These are phyloP conservation scores for Meteorus cinctellus DNA, from an alignment of 2,888 invertebrate species.

Conservation along the genomic window DNA sequence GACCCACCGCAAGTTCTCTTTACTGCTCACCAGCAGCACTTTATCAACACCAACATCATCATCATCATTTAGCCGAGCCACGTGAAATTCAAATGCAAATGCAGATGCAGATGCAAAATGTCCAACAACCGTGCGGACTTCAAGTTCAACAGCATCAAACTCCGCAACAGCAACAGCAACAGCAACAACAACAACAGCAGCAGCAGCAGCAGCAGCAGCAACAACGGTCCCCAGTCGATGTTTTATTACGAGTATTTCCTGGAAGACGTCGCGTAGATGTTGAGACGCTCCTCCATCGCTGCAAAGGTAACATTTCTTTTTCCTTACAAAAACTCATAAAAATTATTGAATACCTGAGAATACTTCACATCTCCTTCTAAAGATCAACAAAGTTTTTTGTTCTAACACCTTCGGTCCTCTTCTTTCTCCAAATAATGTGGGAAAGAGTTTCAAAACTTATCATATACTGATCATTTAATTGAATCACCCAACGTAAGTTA, in stretches of 20 bases:
- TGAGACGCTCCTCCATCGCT: conserved; percentile 87
- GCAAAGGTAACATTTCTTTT: conserved; percentile 75
- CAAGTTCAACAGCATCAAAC: conserved; percentile 65
- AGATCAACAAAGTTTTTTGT: too few relatives aligned
- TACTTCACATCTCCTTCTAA: too few relatives aligned
- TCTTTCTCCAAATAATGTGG: too few relatives aligned
- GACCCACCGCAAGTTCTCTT: conserved; percentile 67
- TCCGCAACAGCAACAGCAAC: conserved; percentile 63
- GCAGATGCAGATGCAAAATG: conserved; percentile 69
- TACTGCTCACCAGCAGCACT: conserved; percentile 66
- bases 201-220: conserved; percentile 64
- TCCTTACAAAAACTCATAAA: too few relatives aligned
- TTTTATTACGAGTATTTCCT: conserved; percentile 91
- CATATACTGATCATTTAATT: too few relatives aligned
- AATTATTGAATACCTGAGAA: too few relatives aligned
- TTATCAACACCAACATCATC: conserved; percentile 68
- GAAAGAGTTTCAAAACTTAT: too few relatives aligned
- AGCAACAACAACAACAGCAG: conserved; percentile 63
- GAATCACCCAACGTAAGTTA: too few relatives aligned
- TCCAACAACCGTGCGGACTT: conserved; percentile 63
- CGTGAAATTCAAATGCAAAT: conserved; percentile 70
- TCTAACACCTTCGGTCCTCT: too few relatives aligned
- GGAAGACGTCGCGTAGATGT: conserved; percentile 89
- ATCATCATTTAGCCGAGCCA: conserved; percentile 64
- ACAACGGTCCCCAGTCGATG: conserved; percentile 86